These are phyloP conservation scores for Podarcis lilfordi DNA, from an alignment of 2,797 vertebrate genomes.

Conservation along the genomic window DNA sequence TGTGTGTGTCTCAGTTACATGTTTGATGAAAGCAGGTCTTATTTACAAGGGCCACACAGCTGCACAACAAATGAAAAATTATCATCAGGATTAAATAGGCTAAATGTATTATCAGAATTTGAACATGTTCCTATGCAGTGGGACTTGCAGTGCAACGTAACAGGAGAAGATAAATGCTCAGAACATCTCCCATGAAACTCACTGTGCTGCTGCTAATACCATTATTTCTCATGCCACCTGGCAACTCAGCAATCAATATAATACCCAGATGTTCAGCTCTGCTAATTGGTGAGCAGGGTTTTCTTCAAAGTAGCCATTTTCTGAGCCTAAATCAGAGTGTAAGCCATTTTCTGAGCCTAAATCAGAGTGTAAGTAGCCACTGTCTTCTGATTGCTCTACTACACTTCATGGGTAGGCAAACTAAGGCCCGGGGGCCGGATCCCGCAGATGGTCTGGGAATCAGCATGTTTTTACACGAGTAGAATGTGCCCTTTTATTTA, in stretches of 20 bases:
- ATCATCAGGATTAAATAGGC: not conserved
- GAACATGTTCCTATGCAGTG: not conserved
- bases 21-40: not conserved
- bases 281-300: not conserved
- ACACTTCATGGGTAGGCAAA: no score
- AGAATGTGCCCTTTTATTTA: no score
- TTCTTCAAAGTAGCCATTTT: not conserved
- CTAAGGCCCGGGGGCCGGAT: no score
- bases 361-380: not conserved
- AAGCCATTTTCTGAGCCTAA: not conserved
- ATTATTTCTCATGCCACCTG: not conserved
- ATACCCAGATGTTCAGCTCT: not conserved
- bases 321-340: not conserved
- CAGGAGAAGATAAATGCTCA: not conserved
- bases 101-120: not conserved
- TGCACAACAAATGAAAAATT: not conserved
- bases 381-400: not conserved
- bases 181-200: not conserved
- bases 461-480: no score
- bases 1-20: not conserved
- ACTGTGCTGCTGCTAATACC: not conserved
- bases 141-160: not conserved
- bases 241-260: not conserved
- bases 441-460: no score
- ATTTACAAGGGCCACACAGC: not conserved